phyloP scores from a whole-genome alignment of 2,888 invertebrate species.

The Agrochola circellaris region DNA sequence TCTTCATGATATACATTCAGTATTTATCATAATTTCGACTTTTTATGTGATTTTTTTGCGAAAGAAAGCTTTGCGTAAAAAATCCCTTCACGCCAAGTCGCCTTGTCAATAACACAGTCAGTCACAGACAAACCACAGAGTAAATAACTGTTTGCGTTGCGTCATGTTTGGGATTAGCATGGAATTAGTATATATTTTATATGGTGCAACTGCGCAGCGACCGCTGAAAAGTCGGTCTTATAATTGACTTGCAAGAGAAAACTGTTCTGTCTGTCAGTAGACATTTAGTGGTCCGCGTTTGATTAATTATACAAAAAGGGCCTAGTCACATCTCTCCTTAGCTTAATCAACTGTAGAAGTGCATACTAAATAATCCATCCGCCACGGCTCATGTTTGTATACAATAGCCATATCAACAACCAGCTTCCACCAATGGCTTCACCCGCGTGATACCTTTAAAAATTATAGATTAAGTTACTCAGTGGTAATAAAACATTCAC shows the following conservation, averaged over 20 bases:
- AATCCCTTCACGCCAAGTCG: constrained; percentile 38
- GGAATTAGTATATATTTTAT: too few species aligned
- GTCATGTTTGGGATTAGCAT: background rate
- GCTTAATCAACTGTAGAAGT: background rate
- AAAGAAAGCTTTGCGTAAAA: constrained; percentile 52
- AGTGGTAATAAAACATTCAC: too few species aligned
- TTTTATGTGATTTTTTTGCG: constrained; percentile 35
- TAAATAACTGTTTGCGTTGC: constrained; percentile 24
- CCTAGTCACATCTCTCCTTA: background rate
- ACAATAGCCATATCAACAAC: too few species aligned
- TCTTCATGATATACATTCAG: constrained; percentile 60
- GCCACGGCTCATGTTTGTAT: too few species aligned
- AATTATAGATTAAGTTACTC: too few species aligned
- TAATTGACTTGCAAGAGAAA: background rate
- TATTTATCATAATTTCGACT: constrained; percentile 49
- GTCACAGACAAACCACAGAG: constrained; percentile 36
- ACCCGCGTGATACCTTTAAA: too few species aligned
- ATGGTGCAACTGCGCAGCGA: too few species aligned
- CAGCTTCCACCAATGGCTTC: too few species aligned
- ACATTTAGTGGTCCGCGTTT: background rate
- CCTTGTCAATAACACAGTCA: constrained; percentile 56
- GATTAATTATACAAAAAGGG: background rate
- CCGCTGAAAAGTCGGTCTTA: background rate
- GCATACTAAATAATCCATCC: too few species aligned
- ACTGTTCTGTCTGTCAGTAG: background rate